These are phyloP conservation scores for Pipa parva DNA, from an alignment of 2,113 vertebrate genomes.

Conservation along the genomic window DNA sequence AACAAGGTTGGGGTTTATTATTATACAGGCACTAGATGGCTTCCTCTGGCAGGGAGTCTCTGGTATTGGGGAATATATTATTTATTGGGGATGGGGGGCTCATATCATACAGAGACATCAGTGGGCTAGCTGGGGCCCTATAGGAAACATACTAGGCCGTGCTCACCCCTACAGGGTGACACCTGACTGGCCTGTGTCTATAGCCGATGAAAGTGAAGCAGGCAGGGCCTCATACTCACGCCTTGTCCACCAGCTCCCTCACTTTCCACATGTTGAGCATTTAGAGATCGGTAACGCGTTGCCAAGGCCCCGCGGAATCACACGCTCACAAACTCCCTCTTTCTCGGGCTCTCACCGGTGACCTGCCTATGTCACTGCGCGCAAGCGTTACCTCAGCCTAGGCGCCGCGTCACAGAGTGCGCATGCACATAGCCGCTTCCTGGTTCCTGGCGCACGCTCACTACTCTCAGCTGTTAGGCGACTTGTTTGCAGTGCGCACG, in stretches of 20 bases:
- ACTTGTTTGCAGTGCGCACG: too few species aligned
- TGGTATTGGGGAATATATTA: too few species aligned
- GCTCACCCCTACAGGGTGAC: too few species aligned
- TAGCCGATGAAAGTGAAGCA: background rate
- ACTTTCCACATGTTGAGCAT: conserved; percentile 97
- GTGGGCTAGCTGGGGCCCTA: too few species aligned
- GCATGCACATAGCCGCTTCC: conserved; percentile 20
- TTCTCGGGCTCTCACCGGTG: conserved; percentile 29
- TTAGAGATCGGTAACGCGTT: background rate
- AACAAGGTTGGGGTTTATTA: too few species aligned
- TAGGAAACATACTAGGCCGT: too few species aligned
- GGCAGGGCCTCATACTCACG: conserved; percentile 69
- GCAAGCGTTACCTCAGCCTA: conserved; percentile 45
- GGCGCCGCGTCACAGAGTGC: conserved; percentile 36
- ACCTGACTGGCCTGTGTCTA: conserved; percentile 1
- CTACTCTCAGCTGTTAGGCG: too few species aligned
- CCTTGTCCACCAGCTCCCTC: conserved; percentile 90
- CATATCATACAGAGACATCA: too few species aligned
- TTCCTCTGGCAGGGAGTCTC: too few species aligned
- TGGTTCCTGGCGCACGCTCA: conserved; percentile 43
- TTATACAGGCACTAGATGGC: too few species aligned
- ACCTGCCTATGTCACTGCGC: conserved; percentile 54
- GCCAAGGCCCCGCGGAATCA: conserved; percentile 13
- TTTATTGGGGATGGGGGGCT: too few species aligned
- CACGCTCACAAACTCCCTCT: background rate